Evolutionary conservation across 2,888 invertebrate species (phyloP), one percentile per base, ranked within the genome.

Genomic region (Poecilus cupreus): DNA sequence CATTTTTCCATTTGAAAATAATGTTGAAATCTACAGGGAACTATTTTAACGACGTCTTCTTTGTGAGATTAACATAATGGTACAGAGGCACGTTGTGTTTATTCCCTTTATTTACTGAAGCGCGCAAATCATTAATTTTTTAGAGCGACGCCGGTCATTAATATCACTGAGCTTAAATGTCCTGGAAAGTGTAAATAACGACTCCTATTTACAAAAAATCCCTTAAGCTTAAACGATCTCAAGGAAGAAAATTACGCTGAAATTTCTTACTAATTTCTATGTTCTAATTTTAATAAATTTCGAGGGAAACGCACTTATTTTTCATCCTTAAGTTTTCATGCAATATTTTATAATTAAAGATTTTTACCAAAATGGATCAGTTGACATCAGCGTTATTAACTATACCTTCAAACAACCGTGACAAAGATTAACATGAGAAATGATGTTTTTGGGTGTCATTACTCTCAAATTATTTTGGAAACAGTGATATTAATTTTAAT

Each of bases 161-260:
- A 60, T 60, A 60, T 60, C 60, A 60, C 60, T 60, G 60, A 60
- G 60, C 60, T 60, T 60, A 60, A 60, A 60, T 60, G 60, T 60
- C 60, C 60, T 60, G 60, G 60, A 60, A 60, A 60, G 24, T 60
- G 60, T 60, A 32, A 60, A 60, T 60, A 32, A 32, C 32, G 26
- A 16, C 60, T 24, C 60, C 26, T 60, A 60, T 60, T 60, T 60
- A 32, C 24, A 32, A 60, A 60, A 60, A 60, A 60, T 24, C 60
- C 60, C 13, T 54, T 22, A 54, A 54, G 54, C 54, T 54, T 54
- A 54, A 54, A 60, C 60, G 24, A 60, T 24, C 32, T 32, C 32
- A 26, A 60, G 60, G n/a, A 26, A 60, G 13, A 60, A 26, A 26
- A 24, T 32, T 0, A 32, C 13, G 32, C 5, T 22, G 60, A 60